Evolutionary conservation across 2,888 invertebrate genomes (phyloP).

Genomic region (Tetheella fluctuosa): DNA sequence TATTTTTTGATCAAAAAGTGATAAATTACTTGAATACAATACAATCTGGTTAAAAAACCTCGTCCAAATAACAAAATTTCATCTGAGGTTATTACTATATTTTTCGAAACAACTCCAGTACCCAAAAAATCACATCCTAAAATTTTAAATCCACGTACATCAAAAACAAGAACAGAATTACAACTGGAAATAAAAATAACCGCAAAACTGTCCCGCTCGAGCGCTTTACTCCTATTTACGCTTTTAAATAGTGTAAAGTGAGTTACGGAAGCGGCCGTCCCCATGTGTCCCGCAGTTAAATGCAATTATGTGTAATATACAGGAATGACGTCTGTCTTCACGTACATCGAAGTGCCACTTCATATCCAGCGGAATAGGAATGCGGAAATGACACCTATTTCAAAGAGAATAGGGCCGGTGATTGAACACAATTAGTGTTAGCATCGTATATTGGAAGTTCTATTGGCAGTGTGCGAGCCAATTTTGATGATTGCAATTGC

Average conservation of each 20-base stretch:
- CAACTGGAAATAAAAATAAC: conserved; percentile 14
- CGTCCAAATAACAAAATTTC: neutral
- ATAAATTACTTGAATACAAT: too few species aligned
- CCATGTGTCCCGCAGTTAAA: conserved; percentile 56
- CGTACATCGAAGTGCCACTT: conserved; percentile 10
- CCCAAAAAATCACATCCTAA: neutral
- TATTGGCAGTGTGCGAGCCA: neutral
- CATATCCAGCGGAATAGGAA: neutral
- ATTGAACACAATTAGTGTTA: conserved; percentile 2
- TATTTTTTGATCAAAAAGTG: neutral
- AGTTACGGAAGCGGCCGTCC: conserved; percentile 53
- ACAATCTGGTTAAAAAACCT: neutral
- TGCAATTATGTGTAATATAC: conserved; percentile 64
- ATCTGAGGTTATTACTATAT: neutral
- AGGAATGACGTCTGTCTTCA: conserved; percentile 55
- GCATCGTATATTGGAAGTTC: neutral
- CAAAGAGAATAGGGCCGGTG: conserved; percentile 28
- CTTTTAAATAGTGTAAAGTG: conserved; percentile 61
- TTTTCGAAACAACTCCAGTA: neutral
- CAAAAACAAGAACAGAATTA: conserved; percentile 7
- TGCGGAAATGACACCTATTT: conserved; percentile 13
- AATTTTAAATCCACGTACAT: neutral
- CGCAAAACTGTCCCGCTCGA: conserved; percentile 19
- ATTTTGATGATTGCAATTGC: conserved; percentile 9
- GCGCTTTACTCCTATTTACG: conserved; percentile 35